A percentile compares a stretch with the other conserved stretches of the same genome.
Conservation (phyloP, 1,140 invertebrate species). For the Vanessa atalanta region DNA sequence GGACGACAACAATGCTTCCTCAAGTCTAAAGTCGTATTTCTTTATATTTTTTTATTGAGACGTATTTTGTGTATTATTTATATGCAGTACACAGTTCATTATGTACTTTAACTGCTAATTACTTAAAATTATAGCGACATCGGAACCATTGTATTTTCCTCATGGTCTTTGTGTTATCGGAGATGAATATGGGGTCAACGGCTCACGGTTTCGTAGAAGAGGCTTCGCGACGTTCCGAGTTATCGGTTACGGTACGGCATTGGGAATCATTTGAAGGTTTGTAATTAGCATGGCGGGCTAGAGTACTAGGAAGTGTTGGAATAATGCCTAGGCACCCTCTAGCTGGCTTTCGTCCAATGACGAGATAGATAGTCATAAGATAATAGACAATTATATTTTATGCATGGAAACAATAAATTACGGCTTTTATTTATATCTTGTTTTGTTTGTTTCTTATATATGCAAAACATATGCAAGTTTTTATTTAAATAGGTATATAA, state of each 20-base stretch:
- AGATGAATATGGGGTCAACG: slow-evolving; percentile 44
- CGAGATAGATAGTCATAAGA: slow-evolving; percentile 42
- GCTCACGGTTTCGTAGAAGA: slow-evolving; percentile 49
- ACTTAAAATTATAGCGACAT: slow-evolving; percentile 41
- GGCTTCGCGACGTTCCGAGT: slow-evolving; percentile 32
- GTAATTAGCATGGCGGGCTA: slow-evolving; percentile 22
- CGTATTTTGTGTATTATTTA: slow-evolving; percentile 34
- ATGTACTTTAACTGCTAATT: slow-evolving; percentile 37
- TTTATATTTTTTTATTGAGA: slow-evolving; percentile 27
- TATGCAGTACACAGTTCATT: slow-evolving; percentile 34
- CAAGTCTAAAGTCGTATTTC: slow-evolving; percentile 17
- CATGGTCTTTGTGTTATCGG: slow-evolving; percentile 46
- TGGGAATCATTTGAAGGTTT: slow-evolving; percentile 44
- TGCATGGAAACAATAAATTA: slow-evolving; percentile 10
- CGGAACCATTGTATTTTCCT: slow-evolving; percentile 40
- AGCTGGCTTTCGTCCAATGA: slow-evolving; percentile 60
- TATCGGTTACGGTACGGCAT: slow-evolving; percentile 47
- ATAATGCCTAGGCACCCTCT: slow-evolving; percentile 53
- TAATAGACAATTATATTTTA: slow-evolving; percentile 22
- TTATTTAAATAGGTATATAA: too few species aligned
- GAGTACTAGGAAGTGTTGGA: slow-evolving; percentile 71
- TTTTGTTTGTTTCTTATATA: background rate
- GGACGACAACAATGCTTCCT: slow-evolving; percentile 41
- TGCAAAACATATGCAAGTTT: too few species aligned
- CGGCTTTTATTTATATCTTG: background rate